Conservation (phyloP, 1,140 invertebrate species). For the Saxidomus purpurata region DNA sequence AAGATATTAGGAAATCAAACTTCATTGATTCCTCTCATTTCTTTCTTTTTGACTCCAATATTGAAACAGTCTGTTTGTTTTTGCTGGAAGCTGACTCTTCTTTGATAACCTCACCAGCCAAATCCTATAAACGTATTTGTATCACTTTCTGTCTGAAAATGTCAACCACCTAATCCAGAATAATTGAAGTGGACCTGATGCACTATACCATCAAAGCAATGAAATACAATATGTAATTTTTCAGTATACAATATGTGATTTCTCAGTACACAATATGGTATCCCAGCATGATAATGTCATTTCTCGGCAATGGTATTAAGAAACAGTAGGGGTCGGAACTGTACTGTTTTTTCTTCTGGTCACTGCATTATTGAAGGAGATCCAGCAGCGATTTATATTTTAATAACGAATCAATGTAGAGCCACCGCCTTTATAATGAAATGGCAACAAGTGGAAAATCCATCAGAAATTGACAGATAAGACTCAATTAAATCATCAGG, state of each 20-base stretch:
- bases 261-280: neutral
- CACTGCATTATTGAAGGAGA: neutral
- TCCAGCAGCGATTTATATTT: neutral
- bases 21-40: too few relatives aligned
- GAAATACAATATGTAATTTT: neutral
- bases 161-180: neutral
- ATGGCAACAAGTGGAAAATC: constrained; percentile 16
- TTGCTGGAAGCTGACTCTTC: too few relatives aligned
- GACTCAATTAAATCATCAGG: neutral
- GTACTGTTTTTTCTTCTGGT: neutral
- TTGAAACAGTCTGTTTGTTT: too few relatives aligned
- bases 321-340: neutral
- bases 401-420: constrained; percentile 4
- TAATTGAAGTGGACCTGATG: constrained; percentile 19
- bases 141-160: too few relatives aligned
- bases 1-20: too few relatives aligned
- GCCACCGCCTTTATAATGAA: neutral
- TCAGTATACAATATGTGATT: constrained; percentile 1
- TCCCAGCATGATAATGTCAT: neutral
- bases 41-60: too few relatives aligned
- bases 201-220: neutral
- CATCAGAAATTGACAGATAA: constrained; percentile 30
- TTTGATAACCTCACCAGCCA: too few relatives aligned
- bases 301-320: neutral
- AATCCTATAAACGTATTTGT: too few relatives aligned